Evolutionary conservation across 2,888 invertebrate genomes (phyloP).

Genomic region (Agrotis clavis): DNA sequence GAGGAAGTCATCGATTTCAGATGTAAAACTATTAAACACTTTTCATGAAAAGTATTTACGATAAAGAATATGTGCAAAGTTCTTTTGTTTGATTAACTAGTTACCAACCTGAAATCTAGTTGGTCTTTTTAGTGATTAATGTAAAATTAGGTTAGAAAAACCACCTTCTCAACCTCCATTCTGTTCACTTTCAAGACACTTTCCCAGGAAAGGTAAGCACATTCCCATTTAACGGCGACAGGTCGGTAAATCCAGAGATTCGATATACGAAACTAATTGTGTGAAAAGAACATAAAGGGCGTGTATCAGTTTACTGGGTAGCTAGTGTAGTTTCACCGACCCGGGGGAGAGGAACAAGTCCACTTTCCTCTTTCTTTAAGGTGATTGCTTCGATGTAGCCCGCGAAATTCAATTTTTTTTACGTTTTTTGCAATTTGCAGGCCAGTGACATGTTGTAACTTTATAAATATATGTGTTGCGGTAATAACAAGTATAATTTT

Average conservation of each 20-base stretch:
- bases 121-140: not conserved
- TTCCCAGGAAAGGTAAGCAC: not conserved
- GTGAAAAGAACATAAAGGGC: slow-evolving; percentile 68
- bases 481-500: too few species aligned
- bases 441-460: too few species aligned
- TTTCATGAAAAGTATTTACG: not conserved
- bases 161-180: not conserved
- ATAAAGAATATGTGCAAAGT: not conserved
- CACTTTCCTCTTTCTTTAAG: slow-evolving; percentile 72
- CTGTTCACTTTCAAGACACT: not conserved
- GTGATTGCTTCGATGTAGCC: too few species aligned
- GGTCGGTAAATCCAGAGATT: slow-evolving; percentile 72
- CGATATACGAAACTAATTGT: slow-evolving; percentile 62
- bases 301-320: slow-evolving; percentile 70
- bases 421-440: too few species aligned
- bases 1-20: not conserved
- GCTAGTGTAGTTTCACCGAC: slow-evolving; percentile 62
- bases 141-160: not conserved
- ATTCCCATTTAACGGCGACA: slow-evolving; percentile 20
- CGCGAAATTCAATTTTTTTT: too few species aligned
- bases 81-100: not conserved
- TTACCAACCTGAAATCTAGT: not conserved
- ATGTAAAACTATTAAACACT: not conserved
- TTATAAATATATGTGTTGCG: too few species aligned
- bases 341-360: slow-evolving; percentile 42